These are phyloP conservation scores for Antheraea mylitta DNA, from an alignment of 1,140 invertebrate genomes.

Conservation along the genomic window DNA sequence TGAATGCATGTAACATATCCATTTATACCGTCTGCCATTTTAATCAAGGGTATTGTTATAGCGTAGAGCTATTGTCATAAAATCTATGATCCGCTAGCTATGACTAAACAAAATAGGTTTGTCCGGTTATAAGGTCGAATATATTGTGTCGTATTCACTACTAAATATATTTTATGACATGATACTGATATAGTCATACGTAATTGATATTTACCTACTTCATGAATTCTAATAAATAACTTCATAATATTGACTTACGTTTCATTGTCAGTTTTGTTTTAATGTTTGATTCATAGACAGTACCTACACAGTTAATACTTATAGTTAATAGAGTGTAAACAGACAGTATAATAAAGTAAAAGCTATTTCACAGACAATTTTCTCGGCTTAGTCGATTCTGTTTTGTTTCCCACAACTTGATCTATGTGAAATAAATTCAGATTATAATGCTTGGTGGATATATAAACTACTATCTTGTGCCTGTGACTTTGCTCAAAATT, in stretches of 20 bases:
- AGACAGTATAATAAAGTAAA: no score
- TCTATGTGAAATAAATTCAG: no score
- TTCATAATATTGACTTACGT: background rate
- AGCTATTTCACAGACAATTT: no score
- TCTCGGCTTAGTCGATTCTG: no score
- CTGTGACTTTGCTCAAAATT: no score
- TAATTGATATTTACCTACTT: background rate
- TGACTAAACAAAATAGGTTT: background rate
- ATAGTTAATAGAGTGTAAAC: no score
- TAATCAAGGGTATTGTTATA: background rate
- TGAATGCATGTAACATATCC: constrained; percentile 7
- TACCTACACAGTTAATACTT: no score
- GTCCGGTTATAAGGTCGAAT: background rate
- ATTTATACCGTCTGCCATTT: constrained; percentile 8
- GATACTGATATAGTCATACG: background rate
- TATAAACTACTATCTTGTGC: no score
- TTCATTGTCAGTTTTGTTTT: background rate
- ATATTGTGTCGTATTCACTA: background rate
- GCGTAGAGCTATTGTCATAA: background rate
- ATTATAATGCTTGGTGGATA: no score
- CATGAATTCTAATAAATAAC: background rate
- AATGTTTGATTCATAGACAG: background rate
- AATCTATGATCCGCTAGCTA: background rate
- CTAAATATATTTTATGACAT: background rate
- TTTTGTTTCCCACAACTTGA: no score